phyloP scores from a whole-genome alignment of 1,140 invertebrate genomes.

The Aphis gossypii region DNA sequence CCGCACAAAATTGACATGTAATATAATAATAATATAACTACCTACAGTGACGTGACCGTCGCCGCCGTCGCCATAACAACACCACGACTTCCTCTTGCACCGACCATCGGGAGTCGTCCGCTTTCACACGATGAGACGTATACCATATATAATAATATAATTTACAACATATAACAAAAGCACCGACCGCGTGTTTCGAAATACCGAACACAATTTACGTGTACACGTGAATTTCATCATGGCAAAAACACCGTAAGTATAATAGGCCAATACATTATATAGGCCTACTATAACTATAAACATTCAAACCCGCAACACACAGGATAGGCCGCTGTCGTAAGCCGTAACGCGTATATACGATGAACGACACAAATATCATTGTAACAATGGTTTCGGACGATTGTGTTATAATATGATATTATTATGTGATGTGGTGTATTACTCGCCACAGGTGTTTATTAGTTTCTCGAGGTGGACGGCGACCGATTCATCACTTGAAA shows the following conservation, averaged over 20 bases:
- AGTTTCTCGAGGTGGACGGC: neutral
- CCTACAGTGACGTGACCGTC: conserved; percentile 20
- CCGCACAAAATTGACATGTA: conserved; percentile 29
- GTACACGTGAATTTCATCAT: neutral
- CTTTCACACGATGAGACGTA: conserved; percentile 41
- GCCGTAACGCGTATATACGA: neutral
- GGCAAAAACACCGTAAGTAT: neutral
- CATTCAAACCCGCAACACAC: neutral
- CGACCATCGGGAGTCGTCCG: neutral
- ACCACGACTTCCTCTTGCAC: neutral
- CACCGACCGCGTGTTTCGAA: neutral
- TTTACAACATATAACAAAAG: neutral
- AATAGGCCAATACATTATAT: neutral
- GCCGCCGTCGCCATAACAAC: neutral
- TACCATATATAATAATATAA: neutral
- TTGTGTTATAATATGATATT: neutral
- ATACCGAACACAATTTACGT: neutral
- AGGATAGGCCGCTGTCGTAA: neutral
- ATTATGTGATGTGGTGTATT: neutral
- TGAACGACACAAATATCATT: neutral
- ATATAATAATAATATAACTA: neutral
- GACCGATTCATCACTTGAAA: too few relatives aligned
- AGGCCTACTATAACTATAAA: too few relatives aligned
- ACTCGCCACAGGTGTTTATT: too few relatives aligned
- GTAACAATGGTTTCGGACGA: neutral